Evolutionary conservation across 2,113 vertebrate genomes (phyloP).

Genomic region (Albula glossodonta): DNA sequence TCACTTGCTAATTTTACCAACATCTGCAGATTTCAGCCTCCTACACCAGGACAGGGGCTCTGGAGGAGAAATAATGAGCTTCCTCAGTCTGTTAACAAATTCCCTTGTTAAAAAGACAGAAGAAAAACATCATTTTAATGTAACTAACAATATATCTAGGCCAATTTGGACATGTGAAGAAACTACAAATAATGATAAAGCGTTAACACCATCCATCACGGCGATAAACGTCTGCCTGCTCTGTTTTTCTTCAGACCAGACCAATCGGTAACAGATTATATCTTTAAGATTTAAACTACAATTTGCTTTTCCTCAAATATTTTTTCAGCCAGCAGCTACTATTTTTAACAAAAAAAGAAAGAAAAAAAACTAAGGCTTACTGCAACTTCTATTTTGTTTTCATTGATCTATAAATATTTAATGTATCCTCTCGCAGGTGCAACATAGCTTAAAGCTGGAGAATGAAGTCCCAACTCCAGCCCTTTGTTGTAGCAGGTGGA

Average conservation of each 20-base stretch:
- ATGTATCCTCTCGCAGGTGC: slow-evolving; percentile 43
- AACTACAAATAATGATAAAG: slow-evolving; percentile 50
- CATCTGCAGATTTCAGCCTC: slow-evolving; percentile 73
- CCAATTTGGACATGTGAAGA: slow-evolving; percentile 49
- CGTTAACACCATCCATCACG: slow-evolving; percentile 48
- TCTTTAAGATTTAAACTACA: neutral
- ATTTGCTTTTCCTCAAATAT: neutral
- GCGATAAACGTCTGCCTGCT: slow-evolving; percentile 41
- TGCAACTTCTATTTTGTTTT: slow-evolving; percentile 34
- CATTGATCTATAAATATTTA: slow-evolving; percentile 18
- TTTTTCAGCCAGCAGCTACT: slow-evolving; percentile 2
- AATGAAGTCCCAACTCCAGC: slow-evolving; percentile 23
- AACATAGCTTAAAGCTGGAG: slow-evolving; percentile 39
- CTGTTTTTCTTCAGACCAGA: slow-evolving; percentile 18
- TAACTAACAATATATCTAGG: slow-evolving; percentile 53
- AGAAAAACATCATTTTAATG: slow-evolving; percentile 57
- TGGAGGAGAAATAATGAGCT: slow-evolving; percentile 75
- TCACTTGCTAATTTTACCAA: slow-evolving; percentile 84
- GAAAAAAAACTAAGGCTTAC: slow-evolving; percentile 26
- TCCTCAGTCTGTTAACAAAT: slow-evolving; percentile 66
- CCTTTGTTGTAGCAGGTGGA: slow-evolving; percentile 15
- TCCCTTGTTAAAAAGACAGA: slow-evolving; percentile 67
- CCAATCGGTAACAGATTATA: slow-evolving; percentile 42
- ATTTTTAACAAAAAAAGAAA: neutral
- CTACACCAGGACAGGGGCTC: slow-evolving; percentile 63